Conservation (phyloP, 1,140 invertebrate species). For the Paralvinella palmiformis region DNA sequence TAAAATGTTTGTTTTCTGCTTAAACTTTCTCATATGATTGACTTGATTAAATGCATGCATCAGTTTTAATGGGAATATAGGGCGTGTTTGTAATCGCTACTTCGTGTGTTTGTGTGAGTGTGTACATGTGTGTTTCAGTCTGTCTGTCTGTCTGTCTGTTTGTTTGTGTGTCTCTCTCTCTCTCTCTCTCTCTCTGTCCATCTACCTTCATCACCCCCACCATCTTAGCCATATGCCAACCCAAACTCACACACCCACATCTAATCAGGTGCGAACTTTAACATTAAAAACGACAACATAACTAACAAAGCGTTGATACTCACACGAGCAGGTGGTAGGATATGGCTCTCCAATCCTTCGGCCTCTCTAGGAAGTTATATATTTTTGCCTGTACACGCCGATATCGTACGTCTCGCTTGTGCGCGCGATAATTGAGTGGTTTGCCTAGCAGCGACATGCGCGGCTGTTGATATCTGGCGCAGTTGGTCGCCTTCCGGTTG, state of each 20-base stretch:
- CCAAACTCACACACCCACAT: too few relatives aligned
- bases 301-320: too few relatives aligned
- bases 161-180: background rate
- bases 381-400: constrained; percentile 78
- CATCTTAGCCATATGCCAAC: too few relatives aligned
- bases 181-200: background rate
- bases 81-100: too few relatives aligned
- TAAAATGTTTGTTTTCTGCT: too few relatives aligned
- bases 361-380: constrained; percentile 91
- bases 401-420: constrained; percentile 75
- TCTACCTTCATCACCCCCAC: background rate
- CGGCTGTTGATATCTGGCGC: constrained; percentile 34
- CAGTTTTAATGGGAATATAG: too few relatives aligned
- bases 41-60: too few relatives aligned
- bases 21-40: too few relatives aligned
- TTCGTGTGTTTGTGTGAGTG: too few relatives aligned
- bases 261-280: too few relatives aligned
- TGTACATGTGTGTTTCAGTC: background rate
- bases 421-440: constrained; percentile 78
- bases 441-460: constrained; percentile 85
- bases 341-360: constrained; percentile 74
- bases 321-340: constrained; percentile 89
- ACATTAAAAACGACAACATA: too few relatives aligned
- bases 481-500: constrained; percentile 25
- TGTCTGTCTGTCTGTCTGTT: background rate